phyloP scores from a whole-genome alignment of 2,888 invertebrate genomes.

The Limnephilus rhombicus region DNA sequence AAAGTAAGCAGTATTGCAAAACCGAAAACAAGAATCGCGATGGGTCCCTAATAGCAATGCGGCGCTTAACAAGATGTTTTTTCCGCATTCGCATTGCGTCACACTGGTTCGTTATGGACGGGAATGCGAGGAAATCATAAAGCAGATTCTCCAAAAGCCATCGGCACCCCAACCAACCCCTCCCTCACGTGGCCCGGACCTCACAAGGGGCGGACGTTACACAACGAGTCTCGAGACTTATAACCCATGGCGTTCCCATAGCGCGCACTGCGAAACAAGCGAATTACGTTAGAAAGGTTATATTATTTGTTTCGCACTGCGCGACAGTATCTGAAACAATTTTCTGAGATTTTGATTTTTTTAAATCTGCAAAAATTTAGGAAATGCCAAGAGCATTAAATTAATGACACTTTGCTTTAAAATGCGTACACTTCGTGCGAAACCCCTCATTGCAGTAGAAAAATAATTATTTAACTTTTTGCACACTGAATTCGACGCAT shows the following conservation, averaged over 20 bases:
- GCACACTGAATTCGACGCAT: too few species aligned
- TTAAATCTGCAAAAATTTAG: neutral
- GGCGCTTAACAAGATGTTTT: neutral
- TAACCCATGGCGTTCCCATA: neutral
- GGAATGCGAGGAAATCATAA: neutral
- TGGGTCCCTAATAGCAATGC: neutral
- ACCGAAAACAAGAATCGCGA: neutral
- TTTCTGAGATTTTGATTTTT: neutral
- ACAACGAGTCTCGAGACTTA: neutral
- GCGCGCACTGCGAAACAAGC: neutral
- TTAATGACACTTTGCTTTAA: neutral
- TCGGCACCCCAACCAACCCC: conserved; percentile 7
- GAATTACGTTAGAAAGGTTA: neutral
- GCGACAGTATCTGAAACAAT: neutral
- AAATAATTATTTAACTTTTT: too few species aligned
- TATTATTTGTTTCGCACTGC: neutral
- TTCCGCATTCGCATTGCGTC: conserved; percentile 32
- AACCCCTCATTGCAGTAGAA: too few species aligned
- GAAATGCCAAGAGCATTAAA: neutral
- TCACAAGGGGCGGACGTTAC: neutral
- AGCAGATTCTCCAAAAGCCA: conserved; percentile 21
- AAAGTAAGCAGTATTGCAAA: neutral
- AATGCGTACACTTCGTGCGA: too few species aligned
- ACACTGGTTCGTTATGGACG: neutral
- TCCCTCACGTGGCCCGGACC: neutral